phyloP scores from a whole-genome alignment of 1,140 invertebrate species.

The Alviniconcha marisindica region DNA sequence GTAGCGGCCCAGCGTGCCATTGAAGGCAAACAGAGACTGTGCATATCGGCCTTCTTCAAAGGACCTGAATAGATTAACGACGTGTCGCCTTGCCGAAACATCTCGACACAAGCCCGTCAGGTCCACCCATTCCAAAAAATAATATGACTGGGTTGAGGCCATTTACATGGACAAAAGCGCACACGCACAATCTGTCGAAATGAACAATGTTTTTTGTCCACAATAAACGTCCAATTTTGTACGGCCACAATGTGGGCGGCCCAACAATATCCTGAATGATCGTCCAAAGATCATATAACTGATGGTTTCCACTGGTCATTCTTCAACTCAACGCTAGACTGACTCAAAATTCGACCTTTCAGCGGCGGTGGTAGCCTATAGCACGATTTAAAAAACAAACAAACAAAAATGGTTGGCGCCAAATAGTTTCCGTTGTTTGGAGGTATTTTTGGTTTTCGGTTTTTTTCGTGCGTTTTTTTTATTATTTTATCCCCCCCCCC shows the following conservation, averaged over 20 bases:
- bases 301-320: no score
- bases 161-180: conserved; percentile 31
- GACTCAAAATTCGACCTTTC: no score
- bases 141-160: conserved; percentile 36
- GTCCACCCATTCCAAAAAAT: conserved; percentile 28
- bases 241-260: not conserved
- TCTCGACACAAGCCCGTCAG: conserved; percentile 23
- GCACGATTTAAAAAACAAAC: no score
- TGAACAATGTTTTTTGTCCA: not conserved
- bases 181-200: not conserved
- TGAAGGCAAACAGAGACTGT: not conserved
- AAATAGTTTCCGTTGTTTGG: no score
- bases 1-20: not conserved
- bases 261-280: not conserved
- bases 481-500: no score
- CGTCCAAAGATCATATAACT: no score
- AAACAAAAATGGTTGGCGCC: no score
- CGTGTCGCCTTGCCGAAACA: not conserved
- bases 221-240: not conserved
- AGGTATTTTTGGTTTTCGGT: no score
- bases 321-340: no score
- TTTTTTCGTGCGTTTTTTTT: no score
- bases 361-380: no score
- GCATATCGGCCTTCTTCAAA: not conserved
- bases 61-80: not conserved